Evolutionary conservation across 2,797 vertebrate species (phyloP).

Genomic region (Pseudomugil gertrudae): DNA sequence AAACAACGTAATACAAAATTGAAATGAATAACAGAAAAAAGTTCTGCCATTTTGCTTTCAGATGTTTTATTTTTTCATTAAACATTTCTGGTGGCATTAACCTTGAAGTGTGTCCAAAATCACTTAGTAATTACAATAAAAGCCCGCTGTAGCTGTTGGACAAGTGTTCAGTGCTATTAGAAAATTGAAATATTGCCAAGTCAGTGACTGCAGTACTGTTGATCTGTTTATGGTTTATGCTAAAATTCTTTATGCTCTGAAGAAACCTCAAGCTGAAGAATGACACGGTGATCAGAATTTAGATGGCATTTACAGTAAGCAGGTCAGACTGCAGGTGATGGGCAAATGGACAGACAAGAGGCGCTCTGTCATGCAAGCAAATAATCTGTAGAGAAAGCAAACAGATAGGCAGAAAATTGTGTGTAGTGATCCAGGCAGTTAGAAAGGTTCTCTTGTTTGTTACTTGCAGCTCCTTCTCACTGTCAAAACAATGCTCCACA

Average conservation of each 20-base stretch:
- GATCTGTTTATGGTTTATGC: constrained; percentile 47
- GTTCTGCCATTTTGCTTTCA: constrained; percentile 10
- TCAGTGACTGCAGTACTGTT: constrained; percentile 37
- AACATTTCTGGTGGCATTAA: constrained; percentile 20
- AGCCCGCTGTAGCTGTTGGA: constrained; percentile 37
- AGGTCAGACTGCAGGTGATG: constrained; percentile 36
- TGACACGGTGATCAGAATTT: constrained; percentile 30
- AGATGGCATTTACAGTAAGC: constrained; percentile 43
- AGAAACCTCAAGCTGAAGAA: constrained; percentile 40
- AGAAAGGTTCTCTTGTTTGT: constrained; percentile 44
- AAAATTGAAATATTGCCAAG: constrained; percentile 60
- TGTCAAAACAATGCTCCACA: constrained; percentile 32
- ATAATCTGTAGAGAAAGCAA: constrained; percentile 28
- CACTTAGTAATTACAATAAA: constrained; percentile 68
- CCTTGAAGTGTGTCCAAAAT: constrained; percentile 49
- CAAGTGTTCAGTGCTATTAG: constrained; percentile 49
- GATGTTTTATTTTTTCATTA: constrained; percentile 9
- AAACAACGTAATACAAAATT: constrained; percentile 4
- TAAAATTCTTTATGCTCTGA: constrained; percentile 56
- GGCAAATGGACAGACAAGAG: constrained; percentile 18
- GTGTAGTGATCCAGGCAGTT: constrained; percentile 38
- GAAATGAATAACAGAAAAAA: constrained; percentile 13
- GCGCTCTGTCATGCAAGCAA: constrained; percentile 25
- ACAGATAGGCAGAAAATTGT: constrained; percentile 40
- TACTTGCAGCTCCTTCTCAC: constrained; percentile 52